These are phyloP conservation scores for Muscina levida DNA, from an alignment of 2,888 invertebrate genomes.

Conservation along the genomic window DNA sequence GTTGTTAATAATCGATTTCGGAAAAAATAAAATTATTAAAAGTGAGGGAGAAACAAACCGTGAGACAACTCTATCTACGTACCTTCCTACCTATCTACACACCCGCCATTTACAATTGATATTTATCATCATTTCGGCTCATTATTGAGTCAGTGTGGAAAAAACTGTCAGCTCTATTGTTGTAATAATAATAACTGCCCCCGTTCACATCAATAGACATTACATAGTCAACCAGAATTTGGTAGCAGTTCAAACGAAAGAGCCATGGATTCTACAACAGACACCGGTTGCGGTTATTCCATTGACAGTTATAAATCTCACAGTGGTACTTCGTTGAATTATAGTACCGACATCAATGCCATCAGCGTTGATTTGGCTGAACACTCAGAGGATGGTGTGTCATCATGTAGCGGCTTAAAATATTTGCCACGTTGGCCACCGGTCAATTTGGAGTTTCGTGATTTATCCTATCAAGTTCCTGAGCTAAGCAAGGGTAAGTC, in stretches of 20 bases:
- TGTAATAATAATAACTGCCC: too few relatives aligned
- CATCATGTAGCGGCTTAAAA: constrained; percentile 81
- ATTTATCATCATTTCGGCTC: too few relatives aligned
- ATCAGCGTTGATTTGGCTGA: constrained; percentile 75
- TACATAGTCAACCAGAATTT: background rate
- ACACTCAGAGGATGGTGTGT: constrained; percentile 83
- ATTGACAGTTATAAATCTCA: constrained; percentile 65
- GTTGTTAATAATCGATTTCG: too few relatives aligned
- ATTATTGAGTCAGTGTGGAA: too few relatives aligned
- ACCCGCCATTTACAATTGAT: too few relatives aligned
- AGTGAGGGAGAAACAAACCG: too few relatives aligned
- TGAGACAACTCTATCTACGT: too few relatives aligned
- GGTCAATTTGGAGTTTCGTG: constrained; percentile 91
- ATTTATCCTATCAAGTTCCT: constrained; percentile 90
- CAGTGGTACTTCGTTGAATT: constrained; percentile 71
- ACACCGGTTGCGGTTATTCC: constrained; percentile 69
- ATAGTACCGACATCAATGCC: constrained; percentile 76
- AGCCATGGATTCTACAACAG: constrained; percentile 65
- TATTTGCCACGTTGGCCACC: constrained; percentile 85
- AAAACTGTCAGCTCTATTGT: too few relatives aligned
- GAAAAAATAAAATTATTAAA: too few relatives aligned
- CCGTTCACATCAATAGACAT: too few relatives aligned
- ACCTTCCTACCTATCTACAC: too few relatives aligned
- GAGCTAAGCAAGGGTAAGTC: constrained; percentile 83
- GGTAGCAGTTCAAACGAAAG: background rate